Conservation (phyloP, 2,113 vertebrate species). For the Pyrgilauda ruficollis region DNA sequence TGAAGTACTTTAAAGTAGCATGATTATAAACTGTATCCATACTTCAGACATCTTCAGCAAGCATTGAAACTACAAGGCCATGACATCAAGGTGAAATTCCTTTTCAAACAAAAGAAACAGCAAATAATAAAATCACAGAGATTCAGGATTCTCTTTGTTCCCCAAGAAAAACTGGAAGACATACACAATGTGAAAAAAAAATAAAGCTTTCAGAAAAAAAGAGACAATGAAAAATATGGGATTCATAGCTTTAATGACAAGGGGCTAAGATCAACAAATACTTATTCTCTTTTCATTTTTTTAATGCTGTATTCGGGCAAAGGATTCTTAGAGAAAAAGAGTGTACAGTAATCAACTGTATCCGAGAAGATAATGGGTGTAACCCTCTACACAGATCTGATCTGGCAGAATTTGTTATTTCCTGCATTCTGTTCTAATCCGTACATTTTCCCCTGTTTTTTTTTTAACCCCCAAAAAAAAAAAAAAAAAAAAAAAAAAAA, state of each 20-base stretch:
- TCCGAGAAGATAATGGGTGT: not conserved
- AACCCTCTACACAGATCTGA: not conserved
- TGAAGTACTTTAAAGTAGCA: not conserved
- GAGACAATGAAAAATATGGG: not conserved
- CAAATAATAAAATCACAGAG: not conserved
- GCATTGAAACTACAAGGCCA: not conserved
- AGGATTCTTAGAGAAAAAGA: not conserved
- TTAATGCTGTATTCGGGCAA: not conserved
- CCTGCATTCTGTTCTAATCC: not conserved
- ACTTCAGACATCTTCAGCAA: not conserved
- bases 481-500: no score
- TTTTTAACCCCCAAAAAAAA: no score
- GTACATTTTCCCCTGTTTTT: no score
- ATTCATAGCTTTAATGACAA: not conserved
- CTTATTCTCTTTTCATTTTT: not conserved
- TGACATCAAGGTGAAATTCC: not conserved
- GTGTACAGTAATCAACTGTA: not conserved
- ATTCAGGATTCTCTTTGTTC: not conserved
- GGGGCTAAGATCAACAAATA: not conserved
- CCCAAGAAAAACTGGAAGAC: not conserved
- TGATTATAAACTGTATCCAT: not conserved
- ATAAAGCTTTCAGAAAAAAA: not conserved
- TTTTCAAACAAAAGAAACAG: not conserved
- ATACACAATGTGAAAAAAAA: not conserved
- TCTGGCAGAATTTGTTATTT: conserved; percentile 4